Evolutionary conservation across 2,888 invertebrate species (phyloP).

Genomic region (Phaedon cochleariae): DNA sequence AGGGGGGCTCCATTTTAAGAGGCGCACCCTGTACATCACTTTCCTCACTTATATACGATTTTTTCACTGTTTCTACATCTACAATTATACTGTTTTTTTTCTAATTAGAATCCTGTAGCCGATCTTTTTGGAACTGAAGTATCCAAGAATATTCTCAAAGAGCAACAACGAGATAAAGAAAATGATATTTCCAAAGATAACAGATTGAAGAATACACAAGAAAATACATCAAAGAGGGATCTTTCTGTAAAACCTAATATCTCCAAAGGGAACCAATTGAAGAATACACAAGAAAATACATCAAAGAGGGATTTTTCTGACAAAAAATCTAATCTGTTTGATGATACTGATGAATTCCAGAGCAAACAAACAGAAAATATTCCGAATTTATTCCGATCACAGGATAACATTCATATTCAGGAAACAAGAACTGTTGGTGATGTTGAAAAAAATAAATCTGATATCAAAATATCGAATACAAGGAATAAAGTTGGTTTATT

Average conservation of each 20-base stretch:
- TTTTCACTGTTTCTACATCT: too few relatives aligned
- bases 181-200: background rate
- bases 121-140: conserved; percentile 55
- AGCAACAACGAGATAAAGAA: conserved; percentile 29
- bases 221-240: conserved; percentile 13
- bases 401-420: conserved; percentile 42
- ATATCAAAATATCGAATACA: background rate
- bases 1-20: too few relatives aligned
- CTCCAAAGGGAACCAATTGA: background rate
- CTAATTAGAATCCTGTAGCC: conserved; percentile 69
- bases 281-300: conserved; percentile 7
- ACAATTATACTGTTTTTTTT: too few relatives aligned
- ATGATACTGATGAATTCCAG: conserved; percentile 33
- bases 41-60: too few relatives aligned
- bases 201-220: background rate
- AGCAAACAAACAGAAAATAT: background rate
- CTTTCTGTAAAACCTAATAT: conserved; percentile 7
- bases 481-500: conserved; percentile 18
- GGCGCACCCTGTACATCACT: too few relatives aligned
- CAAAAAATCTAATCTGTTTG: conserved; percentile 51
- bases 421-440: conserved; percentile 47
- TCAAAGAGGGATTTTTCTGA: conserved; percentile 4
- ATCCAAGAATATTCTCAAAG: conserved; percentile 41
- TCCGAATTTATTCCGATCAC: conserved; percentile 28
- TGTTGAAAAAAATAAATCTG: conserved; percentile 4